Conservation (phyloP, 2,113 vertebrate species). For the Herpailurus yagouaroundi region DNA sequence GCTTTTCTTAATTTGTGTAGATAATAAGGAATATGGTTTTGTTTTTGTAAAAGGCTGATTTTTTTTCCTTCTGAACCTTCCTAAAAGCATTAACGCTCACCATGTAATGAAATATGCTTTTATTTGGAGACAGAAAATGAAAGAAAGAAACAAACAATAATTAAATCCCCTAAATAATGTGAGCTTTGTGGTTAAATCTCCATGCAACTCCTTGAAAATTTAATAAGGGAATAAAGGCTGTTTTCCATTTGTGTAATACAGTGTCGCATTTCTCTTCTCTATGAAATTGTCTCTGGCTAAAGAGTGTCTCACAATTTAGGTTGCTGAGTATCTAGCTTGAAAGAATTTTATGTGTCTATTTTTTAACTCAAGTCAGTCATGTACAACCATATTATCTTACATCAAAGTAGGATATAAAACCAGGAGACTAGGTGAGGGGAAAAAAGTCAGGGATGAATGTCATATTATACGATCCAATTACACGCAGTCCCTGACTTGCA, state of each 20-base stretch:
- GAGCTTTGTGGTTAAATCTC: slow-evolving; percentile 79
- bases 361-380: slow-evolving; percentile 79
- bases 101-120: slow-evolving; percentile 79
- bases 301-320: slow-evolving; percentile 48
- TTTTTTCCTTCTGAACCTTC: slow-evolving; percentile 51
- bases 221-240: slow-evolving; percentile 78
- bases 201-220: slow-evolving; percentile 78
- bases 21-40: slow-evolving; percentile 69
- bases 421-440: slow-evolving; percentile 68
- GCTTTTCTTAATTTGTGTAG: slow-evolving; percentile 70
- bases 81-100: slow-evolving; percentile 73
- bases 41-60: slow-evolving; percentile 56
- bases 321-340: slow-evolving; percentile 62
- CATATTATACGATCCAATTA: slow-evolving; percentile 82
- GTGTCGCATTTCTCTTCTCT: slow-evolving; percentile 61
- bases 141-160: slow-evolving; percentile 80
- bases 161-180: slow-evolving; percentile 79
- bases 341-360: slow-evolving; percentile 73
- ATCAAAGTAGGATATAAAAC: slow-evolving; percentile 79
- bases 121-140: slow-evolving; percentile 77
- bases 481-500: slow-evolving; percentile 71
- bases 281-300: slow-evolving; percentile 62
- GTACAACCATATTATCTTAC: slow-evolving; percentile 79
- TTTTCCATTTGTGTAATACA: slow-evolving; percentile 74
- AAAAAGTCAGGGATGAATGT: slow-evolving; percentile 79